A percentile compares a stretch with the other conserved stretches of the same genome.
Evolutionary conservation across 2,113 vertebrate genomes (phyloP).

Genomic region (Lepus timidus): DNA sequence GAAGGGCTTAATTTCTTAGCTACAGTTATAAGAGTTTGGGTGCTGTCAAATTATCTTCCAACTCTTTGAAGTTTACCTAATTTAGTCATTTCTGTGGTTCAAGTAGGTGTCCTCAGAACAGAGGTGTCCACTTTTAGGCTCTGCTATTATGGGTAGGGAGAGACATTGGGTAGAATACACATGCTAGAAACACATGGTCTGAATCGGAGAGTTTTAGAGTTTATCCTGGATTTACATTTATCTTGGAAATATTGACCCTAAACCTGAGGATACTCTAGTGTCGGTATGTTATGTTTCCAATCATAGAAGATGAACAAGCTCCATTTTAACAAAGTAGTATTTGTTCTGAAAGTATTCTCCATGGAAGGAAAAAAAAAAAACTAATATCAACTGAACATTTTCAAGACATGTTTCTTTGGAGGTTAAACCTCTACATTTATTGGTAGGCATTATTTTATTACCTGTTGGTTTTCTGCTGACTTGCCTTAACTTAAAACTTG

Average conservation of each 20-base stretch:
- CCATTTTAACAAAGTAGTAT: conserved; percentile 16
- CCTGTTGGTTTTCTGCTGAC: neutral
- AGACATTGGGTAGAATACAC: neutral
- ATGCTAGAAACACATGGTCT: neutral
- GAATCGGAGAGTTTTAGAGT: neutral
- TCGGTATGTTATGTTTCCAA: neutral
- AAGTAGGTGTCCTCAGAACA: neutral
- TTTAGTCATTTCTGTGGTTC: conserved; percentile 16
- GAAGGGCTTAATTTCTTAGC: neutral
- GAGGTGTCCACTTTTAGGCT: neutral
- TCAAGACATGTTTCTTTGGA: conserved; percentile 39
- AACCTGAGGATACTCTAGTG: neutral
- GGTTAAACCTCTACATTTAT: neutral
- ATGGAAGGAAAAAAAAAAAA: conserved; percentile 19
- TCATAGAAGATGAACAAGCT: neutral
- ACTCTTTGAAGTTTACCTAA: neutral
- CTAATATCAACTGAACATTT: neutral
- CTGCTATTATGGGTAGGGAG: neutral
- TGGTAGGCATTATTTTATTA: neutral
- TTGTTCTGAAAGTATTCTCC: conserved; percentile 29
- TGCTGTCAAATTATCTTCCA: neutral
- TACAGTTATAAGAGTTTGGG: conserved; percentile 10
- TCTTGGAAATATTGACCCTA: conserved; percentile 32
- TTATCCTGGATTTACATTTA: neutral
- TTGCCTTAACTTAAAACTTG: conserved; percentile 29